These are phyloP conservation scores for Panagrolaimus sp. DNA, from an alignment of 1,140 invertebrate species.

Conservation along the genomic window DNA sequence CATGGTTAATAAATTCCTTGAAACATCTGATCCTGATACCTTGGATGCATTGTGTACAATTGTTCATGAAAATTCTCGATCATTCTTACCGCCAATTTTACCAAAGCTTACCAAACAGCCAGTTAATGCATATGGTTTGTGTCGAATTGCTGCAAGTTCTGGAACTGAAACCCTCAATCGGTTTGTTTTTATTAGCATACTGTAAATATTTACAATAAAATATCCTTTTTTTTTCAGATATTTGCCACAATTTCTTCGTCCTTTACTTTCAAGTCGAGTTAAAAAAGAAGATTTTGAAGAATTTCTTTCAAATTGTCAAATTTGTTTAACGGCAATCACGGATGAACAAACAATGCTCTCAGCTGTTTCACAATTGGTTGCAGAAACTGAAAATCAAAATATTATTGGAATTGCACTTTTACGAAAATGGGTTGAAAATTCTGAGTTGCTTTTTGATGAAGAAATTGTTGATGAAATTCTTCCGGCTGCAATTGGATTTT, in stretches of 20 bases:
- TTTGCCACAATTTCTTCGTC: not conserved
- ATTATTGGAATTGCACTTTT: not conserved
- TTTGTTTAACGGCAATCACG: not conserved
- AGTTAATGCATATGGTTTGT: not conserved
- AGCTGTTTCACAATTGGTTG: not conserved
- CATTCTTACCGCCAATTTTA: not conserved
- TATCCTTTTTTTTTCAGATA: not conserved
- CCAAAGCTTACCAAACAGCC: not conserved
- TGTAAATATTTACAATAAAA: too few species aligned
- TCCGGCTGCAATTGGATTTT: not conserved
- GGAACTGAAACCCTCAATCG: slow-evolving; percentile 1
- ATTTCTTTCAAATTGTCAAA: slow-evolving; percentile 3
- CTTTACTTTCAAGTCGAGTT: not conserved
- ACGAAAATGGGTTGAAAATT: slow-evolving; percentile 10
- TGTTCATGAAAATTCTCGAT: slow-evolving; percentile 13
- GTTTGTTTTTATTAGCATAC: too few species aligned
- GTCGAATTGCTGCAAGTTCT: not conserved
- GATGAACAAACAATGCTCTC: not conserved
- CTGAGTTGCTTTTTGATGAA: not conserved
- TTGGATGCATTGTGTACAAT: slow-evolving; percentile 40
- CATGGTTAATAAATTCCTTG: slow-evolving; percentile 74
- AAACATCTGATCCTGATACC: slow-evolving; percentile 64
- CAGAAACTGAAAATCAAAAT: not conserved
- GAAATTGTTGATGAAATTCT: slow-evolving; percentile 11
- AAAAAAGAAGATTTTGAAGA: slow-evolving; percentile 7